Percentiles rank a stretch among this genome's conserved stretches.
phyloP scores from a whole-genome alignment of 2,113 vertebrate species.

The Neolamprologus modestus region DNA sequence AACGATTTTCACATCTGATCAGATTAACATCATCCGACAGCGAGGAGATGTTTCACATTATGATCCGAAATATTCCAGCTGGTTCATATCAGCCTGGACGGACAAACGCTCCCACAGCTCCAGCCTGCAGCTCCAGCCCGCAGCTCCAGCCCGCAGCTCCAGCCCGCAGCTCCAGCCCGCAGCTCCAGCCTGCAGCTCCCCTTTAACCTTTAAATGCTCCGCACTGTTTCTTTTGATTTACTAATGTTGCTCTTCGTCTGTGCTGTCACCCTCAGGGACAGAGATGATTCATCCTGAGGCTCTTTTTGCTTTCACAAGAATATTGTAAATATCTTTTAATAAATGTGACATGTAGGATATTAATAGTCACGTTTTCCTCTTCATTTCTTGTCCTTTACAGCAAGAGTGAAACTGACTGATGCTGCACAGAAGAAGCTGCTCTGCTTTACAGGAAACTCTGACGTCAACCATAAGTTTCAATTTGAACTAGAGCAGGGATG shows the following conservation, averaged over 20 bases:
- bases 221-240: background rate
- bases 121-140: too few relatives aligned
- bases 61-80: background rate
- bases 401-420: background rate
- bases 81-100: rapidly evolving
- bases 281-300: background rate
- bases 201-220: rapidly evolving
- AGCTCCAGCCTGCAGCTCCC: background rate
- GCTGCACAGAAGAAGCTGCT: background rate
- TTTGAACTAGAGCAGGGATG: background rate
- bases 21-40: background rate
- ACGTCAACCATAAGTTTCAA: background rate
- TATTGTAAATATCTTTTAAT: background rate
- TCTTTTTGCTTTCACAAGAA: rapidly evolving
- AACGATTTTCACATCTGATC: background rate
- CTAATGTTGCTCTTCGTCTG: rapidly evolving
- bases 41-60: background rate
- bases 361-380: background rate
- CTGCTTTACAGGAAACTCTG: background rate
- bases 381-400: background rate
- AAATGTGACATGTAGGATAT: background rate
- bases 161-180: rapidly evolving
- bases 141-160: background rate
- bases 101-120: background rate
- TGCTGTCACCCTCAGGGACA: rapidly evolving